Evolutionary conservation across 2,797 vertebrate species (phyloP).

Genomic region (Karalla daura): DNA sequence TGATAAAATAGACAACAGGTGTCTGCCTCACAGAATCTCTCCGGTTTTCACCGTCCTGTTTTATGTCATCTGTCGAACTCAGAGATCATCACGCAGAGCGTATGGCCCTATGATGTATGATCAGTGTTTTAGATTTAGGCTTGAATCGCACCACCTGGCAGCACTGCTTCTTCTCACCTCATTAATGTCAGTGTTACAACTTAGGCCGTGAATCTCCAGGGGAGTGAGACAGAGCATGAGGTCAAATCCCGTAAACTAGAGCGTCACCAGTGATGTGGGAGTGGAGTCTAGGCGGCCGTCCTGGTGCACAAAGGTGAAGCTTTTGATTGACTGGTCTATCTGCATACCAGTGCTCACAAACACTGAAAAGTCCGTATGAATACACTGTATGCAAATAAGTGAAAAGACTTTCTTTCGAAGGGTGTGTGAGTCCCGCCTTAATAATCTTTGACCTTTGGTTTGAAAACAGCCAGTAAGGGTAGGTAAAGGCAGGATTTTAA

Average conservation of each 20-base stretch:
- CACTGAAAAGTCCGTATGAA: too few relatives aligned
- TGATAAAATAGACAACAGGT: not conserved
- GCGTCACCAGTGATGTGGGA: not conserved
- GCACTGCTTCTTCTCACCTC: too few relatives aligned
- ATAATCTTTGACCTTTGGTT: too few relatives aligned
- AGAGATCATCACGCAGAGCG: not conserved
- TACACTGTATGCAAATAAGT: too few relatives aligned
- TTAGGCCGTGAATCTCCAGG: too few relatives aligned
- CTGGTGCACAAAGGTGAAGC: not conserved
- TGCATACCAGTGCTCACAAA: too few relatives aligned
- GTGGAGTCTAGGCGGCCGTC: not conserved
- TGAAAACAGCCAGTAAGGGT: too few relatives aligned
- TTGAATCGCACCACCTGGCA: constrained; percentile 24
- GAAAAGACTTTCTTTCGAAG: too few relatives aligned
- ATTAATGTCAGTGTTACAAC: not conserved
- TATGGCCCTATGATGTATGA: not conserved
- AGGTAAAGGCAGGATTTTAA: too few relatives aligned
- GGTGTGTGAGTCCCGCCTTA: too few relatives aligned
- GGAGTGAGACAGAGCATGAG: not conserved
- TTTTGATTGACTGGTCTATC: not conserved
- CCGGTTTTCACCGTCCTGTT: not conserved
- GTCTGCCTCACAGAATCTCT: not conserved
- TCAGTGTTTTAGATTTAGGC: constrained; percentile 1
- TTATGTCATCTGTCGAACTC: not conserved
- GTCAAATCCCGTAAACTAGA: not conserved